Conservation (phyloP, 2,797 vertebrate genomes). For the Otolemur crassicaudatus region DNA sequence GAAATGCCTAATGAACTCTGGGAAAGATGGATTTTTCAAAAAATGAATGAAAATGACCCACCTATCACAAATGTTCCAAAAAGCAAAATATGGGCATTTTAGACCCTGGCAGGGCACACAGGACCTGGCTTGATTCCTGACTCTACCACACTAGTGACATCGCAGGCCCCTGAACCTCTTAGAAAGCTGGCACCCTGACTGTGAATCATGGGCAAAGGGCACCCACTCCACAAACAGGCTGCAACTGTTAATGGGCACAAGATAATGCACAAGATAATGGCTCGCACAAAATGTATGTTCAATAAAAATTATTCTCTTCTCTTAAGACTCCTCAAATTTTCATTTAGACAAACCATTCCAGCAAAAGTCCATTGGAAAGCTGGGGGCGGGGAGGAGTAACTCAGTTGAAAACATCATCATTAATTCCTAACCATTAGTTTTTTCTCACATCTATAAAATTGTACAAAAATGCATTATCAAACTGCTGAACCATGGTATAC, state of each 20-base stretch:
- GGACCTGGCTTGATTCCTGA: background rate
- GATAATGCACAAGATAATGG: background rate
- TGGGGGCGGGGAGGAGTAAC: too few species aligned
- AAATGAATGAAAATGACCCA: background rate
- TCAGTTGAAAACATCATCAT: background rate
- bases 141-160: fast-evolving
- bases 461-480: background rate
- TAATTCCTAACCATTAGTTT: background rate
- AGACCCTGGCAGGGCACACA: too few species aligned
- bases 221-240: too few species aligned
- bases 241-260: background rate
- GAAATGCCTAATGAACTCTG: background rate
- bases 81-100: background rate
- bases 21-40: background rate
- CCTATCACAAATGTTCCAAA: background rate
- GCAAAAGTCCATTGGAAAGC: background rate
- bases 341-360: background rate
- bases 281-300: background rate
- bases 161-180: background rate
- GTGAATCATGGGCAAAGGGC: fast-evolving
- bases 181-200: fast-evolving
- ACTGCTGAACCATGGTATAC: background rate
- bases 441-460: background rate
- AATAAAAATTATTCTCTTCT: background rate
- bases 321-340: background rate